Evolutionary conservation across 2,888 invertebrate species (phyloP), one percentile per base, ranked within the genome.

Genomic region (Tetranychus piercei): DNA sequence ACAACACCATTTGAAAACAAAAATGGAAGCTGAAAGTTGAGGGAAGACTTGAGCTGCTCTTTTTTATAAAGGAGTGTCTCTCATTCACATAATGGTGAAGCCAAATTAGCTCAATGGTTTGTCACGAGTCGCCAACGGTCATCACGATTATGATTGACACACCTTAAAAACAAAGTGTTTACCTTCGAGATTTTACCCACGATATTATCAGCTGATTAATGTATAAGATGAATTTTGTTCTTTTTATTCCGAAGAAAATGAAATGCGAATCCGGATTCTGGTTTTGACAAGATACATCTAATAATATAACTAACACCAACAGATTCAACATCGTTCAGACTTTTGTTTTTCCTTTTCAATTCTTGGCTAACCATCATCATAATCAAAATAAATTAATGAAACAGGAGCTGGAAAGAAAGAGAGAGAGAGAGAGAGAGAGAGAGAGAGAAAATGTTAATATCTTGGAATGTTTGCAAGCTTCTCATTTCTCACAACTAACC

Each of bases 41-140:
- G 55, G 55, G 55, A 55, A 15, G 55, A 55, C 55, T 55, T 55
- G 15, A 55, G 55, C 15, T 55, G 9, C 55, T 15, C 15, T 55
- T 55, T 55, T 55, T 34, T 34, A 34, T 34, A 34, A 55, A 55
- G 55, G 55, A 55, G 55, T 55, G 55, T 55, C 55, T 55, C 15
- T 15, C 9, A 55, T 55, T 55, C 55, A 55, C 55, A 55, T 55
- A 55, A 55, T 55, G 55, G 15, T 55, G 55, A 55, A 55, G 55
- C 55, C 55, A 55, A 55, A 55, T 55, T 55, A 55, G 55, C 55
- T 55, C 55, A 55, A 55, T 55, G 55, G 55, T 55, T 55, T 55
- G 55, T 55, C 55, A 55, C 55, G 55, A 55, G 55, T 55, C 55
- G 55, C 55, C 55, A 55, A 55, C 55, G 55, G 55, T 55, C 11